phyloP scores from a whole-genome alignment of 2,113 vertebrate species.

The Agapornis roseicollis region DNA sequence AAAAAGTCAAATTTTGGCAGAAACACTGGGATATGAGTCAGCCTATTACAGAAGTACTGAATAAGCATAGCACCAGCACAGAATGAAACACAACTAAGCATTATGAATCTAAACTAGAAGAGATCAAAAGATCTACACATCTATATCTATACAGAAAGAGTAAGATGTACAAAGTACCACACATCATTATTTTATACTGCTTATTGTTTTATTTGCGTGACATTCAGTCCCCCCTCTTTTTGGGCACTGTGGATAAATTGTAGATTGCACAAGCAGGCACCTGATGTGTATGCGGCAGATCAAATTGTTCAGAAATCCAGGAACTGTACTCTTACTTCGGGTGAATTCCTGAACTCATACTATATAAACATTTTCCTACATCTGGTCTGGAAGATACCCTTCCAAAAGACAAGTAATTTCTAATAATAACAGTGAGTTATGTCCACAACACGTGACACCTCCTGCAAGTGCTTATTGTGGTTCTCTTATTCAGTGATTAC shows the following conservation, averaged over 20 bases:
- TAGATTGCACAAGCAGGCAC: fast-evolving
- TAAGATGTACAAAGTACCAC: not conserved
- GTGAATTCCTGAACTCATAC: not conserved
- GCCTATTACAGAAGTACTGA: not conserved
- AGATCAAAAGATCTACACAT: not conserved
- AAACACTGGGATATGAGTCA: not conserved
- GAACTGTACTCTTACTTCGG: not conserved
- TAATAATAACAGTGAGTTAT: not conserved
- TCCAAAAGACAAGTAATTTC: not conserved
- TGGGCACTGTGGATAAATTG: not conserved
- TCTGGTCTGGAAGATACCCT: not conserved
- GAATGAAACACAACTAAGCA: not conserved
- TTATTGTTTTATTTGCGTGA: not conserved
- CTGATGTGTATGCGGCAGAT: not conserved
- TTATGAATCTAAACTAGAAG: not conserved
- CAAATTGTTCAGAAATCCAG: not conserved
- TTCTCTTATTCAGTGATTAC: not conserved
- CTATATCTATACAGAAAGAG: not conserved
- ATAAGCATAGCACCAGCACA: not conserved
- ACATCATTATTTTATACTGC: not conserved
- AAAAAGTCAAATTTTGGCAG: not conserved
- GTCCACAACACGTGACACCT: fast-evolving
- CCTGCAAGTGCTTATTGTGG: fast-evolving
- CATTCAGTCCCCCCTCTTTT: not conserved
- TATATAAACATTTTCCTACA: not conserved